These are phyloP conservation scores for Limnephilus lunatus DNA, from an alignment of 2,888 invertebrate genomes.

Conservation along the genomic window DNA sequence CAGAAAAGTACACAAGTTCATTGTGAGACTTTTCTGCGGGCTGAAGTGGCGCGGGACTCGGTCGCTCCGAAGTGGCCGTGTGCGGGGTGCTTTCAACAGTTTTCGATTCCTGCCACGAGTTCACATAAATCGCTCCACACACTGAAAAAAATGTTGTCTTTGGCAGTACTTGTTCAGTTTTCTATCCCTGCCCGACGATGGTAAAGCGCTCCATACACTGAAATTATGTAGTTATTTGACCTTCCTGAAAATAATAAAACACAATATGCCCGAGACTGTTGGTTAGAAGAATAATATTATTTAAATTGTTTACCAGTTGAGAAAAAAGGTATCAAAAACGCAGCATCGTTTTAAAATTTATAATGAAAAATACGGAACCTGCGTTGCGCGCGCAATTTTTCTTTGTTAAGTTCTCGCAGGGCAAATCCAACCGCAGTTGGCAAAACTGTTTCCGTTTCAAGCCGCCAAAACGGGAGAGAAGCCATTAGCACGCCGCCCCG, in stretches of 20 bases:
- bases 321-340: background rate
- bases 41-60: no score
- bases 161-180: no score
- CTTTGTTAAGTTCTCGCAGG: background rate
- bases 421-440: constrained; percentile 50
- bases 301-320: background rate
- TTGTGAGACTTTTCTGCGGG: no score
- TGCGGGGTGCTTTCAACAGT: no score
- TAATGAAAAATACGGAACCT: background rate
- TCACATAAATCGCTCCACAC: no score
- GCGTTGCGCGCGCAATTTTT: constrained; percentile 62
- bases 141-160: no score
- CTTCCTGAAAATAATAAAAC: background rate
- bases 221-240: background rate
- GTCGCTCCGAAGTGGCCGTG: no score
- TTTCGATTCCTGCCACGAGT: no score
- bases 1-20: no score
- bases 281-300: background rate
- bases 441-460: constrained; percentile 63
- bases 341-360: background rate
- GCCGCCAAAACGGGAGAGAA: constrained; percentile 64
- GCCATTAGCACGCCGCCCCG: constrained; percentile 66
- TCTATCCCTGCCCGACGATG: background rate
- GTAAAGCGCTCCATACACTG: background rate
- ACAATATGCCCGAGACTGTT: background rate